phyloP scores from a whole-genome alignment of 2,797 vertebrate genomes.

The Parauchenoglanis ngamensis region DNA sequence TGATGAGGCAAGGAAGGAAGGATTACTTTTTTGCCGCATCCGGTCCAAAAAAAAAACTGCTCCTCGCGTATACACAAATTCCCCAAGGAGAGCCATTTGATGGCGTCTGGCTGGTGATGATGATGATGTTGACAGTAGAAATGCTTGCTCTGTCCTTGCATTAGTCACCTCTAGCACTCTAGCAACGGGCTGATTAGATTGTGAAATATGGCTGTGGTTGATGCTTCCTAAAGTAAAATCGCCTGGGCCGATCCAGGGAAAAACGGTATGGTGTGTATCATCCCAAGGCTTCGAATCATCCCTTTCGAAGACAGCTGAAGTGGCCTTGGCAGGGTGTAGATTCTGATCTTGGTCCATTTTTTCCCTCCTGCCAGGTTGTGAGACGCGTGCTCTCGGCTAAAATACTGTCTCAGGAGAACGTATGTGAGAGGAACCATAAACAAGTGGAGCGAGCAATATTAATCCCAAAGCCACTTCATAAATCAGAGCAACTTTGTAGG shows the following conservation, averaged over 20 bases:
- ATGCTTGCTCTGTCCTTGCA: slow-evolving; percentile 71
- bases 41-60: slow-evolving; percentile 19
- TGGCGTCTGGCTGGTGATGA: slow-evolving; percentile 54
- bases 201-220: slow-evolving; percentile 64
- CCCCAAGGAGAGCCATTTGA: slow-evolving; percentile 55
- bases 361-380: slow-evolving; percentile 58
- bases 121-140: slow-evolving; percentile 64
- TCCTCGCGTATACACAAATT: slow-evolving; percentile 9
- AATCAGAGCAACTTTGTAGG: slow-evolving; percentile 71
- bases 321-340: slow-evolving; percentile 70
- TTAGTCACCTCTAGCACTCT: slow-evolving; percentile 64
- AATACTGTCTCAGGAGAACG: slow-evolving; percentile 66
- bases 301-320: slow-evolving; percentile 55
- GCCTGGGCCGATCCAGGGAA: not conserved
- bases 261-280: slow-evolving; percentile 53
- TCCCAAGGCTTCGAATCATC: slow-evolving; percentile 69
- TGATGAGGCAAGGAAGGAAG: slow-evolving; percentile 5
- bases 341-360: slow-evolving; percentile 69
- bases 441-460: slow-evolving; percentile 68
- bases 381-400: slow-evolving; percentile 65
- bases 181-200: slow-evolving; percentile 68
- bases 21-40: not conserved
- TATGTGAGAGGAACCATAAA: slow-evolving; percentile 70
- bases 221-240: slow-evolving; percentile 58
- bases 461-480: slow-evolving; percentile 74